Conservation (phyloP, 2,113 vertebrate species). For the Cyphomyrus plagiostoma region DNA sequence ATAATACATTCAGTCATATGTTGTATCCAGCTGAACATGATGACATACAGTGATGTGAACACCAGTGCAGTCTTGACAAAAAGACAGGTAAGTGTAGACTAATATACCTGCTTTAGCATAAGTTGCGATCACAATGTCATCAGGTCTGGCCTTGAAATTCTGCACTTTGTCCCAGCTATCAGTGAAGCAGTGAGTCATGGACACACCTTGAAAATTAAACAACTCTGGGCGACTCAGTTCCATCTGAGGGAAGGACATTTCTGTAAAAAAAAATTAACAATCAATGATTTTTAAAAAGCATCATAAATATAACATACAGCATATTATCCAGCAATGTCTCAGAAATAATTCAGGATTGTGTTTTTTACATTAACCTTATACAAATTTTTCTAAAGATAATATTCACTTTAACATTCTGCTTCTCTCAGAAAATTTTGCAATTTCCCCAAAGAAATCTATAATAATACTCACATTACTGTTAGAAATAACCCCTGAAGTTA, state of each 20-base stretch:
- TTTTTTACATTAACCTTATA: no score
- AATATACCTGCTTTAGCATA: slow-evolving; percentile 57
- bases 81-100: background rate
- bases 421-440: background rate
- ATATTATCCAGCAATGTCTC: no score
- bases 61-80: background rate
- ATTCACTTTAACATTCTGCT: no score
- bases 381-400: no score
- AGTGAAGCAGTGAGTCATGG: slow-evolving; percentile 9
- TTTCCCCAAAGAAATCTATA: background rate
- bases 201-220: slow-evolving; percentile 31
- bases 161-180: slow-evolving; percentile 49
- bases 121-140: slow-evolving; percentile 56
- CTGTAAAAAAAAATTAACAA: background rate
- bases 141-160: slow-evolving; percentile 43
- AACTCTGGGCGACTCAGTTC: background rate
- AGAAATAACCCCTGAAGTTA: background rate
- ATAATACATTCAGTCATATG: background rate
- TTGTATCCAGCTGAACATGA: background rate
- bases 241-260: slow-evolving; percentile 1
- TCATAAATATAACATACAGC: no score
- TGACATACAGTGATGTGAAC: background rate
- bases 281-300: no score
- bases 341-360: no score
- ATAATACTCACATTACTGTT: background rate